These are phyloP conservation scores for Peribatodes rhomboidaria DNA, from an alignment of 2,888 invertebrate genomes.

Conservation along the genomic window DNA sequence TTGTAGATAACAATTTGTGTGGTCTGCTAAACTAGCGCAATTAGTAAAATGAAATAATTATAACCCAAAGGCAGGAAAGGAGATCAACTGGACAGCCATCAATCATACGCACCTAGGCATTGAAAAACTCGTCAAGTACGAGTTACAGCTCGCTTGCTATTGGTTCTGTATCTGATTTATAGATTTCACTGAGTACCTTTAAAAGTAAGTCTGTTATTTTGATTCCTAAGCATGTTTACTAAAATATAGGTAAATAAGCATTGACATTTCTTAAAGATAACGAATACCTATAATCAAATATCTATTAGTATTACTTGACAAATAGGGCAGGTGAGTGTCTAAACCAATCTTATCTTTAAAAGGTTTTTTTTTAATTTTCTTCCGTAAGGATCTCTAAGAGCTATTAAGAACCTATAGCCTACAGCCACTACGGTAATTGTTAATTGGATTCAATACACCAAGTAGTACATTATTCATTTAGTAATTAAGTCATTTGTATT, in stretches of 20 bases:
- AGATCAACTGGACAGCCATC: conserved; percentile 32
- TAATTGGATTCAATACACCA: conserved; percentile 34
- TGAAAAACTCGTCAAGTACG: conserved; percentile 14
- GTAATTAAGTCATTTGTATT: conserved; percentile 37
- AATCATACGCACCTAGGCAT: conserved; percentile 29
- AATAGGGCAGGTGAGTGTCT: background rate
- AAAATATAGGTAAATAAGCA: no score
- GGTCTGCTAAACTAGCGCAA: conserved; percentile 26
- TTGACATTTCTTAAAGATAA: no score
- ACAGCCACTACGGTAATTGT: conserved; percentile 31
- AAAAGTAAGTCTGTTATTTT: no score
- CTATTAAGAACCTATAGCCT: conserved; percentile 28
- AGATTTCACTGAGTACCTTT: no score
- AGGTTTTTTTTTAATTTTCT: background rate
- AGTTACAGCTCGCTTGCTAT: background rate
- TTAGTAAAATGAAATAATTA: conserved; percentile 30
- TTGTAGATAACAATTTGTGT: conserved; percentile 19
- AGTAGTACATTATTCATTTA: conserved; percentile 32
- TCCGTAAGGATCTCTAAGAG: conserved; percentile 20
- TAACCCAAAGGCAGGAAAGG: conserved; percentile 18
- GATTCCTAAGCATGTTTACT: no score
- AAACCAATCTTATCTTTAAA: background rate
- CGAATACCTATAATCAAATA: background rate
- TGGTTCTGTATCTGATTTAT: conserved; percentile 8
- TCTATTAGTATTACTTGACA: background rate